Evolutionary conservation across 2,888 invertebrate species (phyloP).

Genomic region (Vandiemenella viatica): DNA sequence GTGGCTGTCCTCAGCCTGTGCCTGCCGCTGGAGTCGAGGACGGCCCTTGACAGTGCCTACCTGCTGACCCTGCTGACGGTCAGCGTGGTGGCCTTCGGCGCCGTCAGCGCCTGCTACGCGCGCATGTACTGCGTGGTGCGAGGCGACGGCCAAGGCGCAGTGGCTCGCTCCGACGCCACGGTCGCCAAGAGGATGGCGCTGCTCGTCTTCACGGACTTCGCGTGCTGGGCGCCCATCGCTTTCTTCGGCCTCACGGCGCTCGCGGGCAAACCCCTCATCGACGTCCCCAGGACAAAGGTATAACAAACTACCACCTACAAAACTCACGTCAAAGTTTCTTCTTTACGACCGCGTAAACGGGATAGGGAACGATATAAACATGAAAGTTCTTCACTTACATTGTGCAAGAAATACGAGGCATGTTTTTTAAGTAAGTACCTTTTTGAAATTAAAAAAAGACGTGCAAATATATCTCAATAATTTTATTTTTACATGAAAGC

Average conservation of each 20-base stretch:
- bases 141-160: slow-evolving; percentile 18
- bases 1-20: slow-evolving; percentile 51
- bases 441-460: too few relatives aligned
- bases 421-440: too few relatives aligned
- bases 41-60: slow-evolving; percentile 37
- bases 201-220: slow-evolving; percentile 48
- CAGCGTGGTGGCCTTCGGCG: slow-evolving; percentile 45
- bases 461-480: too few relatives aligned
- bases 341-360: too few relatives aligned
- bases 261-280: slow-evolving; percentile 43
- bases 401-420: too few relatives aligned
- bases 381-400: too few relatives aligned
- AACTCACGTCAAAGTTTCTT: too few relatives aligned
- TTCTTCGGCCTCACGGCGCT: slow-evolving; percentile 50
- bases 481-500: too few relatives aligned
- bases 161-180: slow-evolving; percentile 30
- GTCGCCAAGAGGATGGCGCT: slow-evolving; percentile 51
- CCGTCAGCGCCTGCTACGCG: slow-evolving; percentile 46
- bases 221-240: slow-evolving; percentile 47
- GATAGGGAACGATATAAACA: too few relatives aligned
- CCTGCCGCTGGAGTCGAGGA: slow-evolving; percentile 42
- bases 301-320: too few relatives aligned
- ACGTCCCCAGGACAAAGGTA: slow-evolving; percentile 36
- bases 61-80: slow-evolving; percentile 39
- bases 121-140: slow-evolving; percentile 44